Evolutionary conservation across 2,113 vertebrate species (phyloP).

Genomic region (Varanus salvator): DNA sequence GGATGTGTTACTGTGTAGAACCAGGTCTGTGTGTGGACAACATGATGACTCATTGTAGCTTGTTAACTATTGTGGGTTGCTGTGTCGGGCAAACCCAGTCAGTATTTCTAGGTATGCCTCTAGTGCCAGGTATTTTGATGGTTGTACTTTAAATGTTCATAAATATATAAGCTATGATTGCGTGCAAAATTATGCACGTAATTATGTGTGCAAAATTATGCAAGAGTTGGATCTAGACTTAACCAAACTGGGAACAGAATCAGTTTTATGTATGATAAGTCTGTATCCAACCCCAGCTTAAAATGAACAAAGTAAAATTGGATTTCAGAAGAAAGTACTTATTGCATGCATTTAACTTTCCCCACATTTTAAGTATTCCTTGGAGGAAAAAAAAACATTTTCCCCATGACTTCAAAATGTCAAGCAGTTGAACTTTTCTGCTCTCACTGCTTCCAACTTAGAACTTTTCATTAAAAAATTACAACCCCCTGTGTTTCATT

Average conservation of each 20-base stretch:
- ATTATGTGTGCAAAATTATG: not conserved
- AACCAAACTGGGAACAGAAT: no score
- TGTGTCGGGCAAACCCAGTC: no score
- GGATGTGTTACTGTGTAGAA: no score
- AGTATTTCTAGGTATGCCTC: not conserved
- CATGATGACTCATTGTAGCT: no score
- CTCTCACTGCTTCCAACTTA: not conserved
- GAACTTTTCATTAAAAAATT: not conserved
- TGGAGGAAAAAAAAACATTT: not conserved
- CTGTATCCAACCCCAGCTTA: not conserved
- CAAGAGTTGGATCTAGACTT: not conserved
- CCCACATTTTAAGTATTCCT: no score
- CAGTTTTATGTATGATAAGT: not conserved
- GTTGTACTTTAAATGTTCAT: not conserved
- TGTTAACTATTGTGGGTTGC: no score
- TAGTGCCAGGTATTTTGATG: not conserved
- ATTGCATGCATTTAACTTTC: not conserved
- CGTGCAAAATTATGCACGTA: not conserved
- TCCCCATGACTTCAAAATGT: not conserved
- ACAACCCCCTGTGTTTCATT: not conserved
- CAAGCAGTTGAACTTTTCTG: not conserved
- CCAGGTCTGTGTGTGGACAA: no score
- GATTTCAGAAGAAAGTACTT: not conserved
- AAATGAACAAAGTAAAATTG: not conserved
- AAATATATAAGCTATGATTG: not conserved